Percentiles rank a stretch among this genome's conserved stretches.
Evolutionary conservation across 1,140 invertebrate genomes (phyloP).

Genomic region (Tetramorium alpestre): DNA sequence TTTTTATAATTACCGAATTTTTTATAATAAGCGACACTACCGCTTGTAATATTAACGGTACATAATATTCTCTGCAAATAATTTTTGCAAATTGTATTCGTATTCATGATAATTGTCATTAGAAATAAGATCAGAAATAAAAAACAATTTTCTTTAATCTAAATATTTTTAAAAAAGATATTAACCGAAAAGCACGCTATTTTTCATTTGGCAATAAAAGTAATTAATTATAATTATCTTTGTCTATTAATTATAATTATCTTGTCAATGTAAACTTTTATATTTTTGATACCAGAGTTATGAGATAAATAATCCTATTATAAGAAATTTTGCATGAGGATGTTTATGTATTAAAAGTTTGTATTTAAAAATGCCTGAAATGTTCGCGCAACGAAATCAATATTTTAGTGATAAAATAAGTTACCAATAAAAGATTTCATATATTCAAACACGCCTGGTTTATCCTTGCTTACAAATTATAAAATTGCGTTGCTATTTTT

Average conservation of each 20-base stretch:
- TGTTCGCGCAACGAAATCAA: neutral
- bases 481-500: neutral
- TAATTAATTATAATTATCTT: too few relatives aligned
- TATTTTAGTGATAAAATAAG: neutral
- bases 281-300: too few relatives aligned
- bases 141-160: too few relatives aligned
- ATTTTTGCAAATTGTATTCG: neutral
- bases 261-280: too few relatives aligned
- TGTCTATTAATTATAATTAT: too few relatives aligned
- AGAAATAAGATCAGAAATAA: neutral
- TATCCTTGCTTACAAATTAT: neutral
- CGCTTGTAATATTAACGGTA: neutral
- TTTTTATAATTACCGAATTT: conserved; percentile 14
- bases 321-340: too few relatives aligned
- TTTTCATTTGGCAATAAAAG: too few relatives aligned
- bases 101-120: neutral
- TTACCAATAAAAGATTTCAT: neutral
- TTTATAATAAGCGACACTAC: conserved; percentile 8
- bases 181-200: too few relatives aligned
- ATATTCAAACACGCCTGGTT: neutral
- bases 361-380: too few relatives aligned
- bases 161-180: too few relatives aligned
- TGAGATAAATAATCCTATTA: too few relatives aligned
- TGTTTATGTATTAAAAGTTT: too few relatives aligned
- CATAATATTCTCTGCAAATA: neutral